Evolutionary conservation across 2,797 vertebrate genomes (phyloP).

Genomic region (Hoplostethus mediterraneus): DNA sequence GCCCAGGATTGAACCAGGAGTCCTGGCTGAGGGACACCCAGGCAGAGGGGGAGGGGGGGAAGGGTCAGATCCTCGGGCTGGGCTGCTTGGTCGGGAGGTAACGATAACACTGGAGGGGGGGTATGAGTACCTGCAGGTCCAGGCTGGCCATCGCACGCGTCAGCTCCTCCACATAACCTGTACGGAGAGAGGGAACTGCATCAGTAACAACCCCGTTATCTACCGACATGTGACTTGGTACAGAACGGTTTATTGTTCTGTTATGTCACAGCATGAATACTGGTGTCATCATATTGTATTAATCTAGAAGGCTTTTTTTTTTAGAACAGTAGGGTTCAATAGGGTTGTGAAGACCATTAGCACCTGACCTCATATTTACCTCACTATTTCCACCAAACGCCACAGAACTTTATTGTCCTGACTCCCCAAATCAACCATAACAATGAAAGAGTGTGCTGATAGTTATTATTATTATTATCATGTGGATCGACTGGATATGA

Average conservation of each 20-base stretch:
- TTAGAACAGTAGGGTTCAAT: neutral
- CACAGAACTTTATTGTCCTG: neutral
- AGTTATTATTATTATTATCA: neutral
- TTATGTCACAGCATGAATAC: neutral
- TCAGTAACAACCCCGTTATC: neutral
- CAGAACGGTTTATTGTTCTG: neutral
- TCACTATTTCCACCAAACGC: slow-evolving; percentile 3
- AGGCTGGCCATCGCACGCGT: slow-evolving; percentile 82
- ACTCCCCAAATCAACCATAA: slow-evolving; percentile 13
- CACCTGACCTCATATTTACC: neutral
- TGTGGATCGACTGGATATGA: neutral
- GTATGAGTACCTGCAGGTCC: slow-evolving; percentile 75
- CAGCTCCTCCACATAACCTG: slow-evolving; percentile 80
- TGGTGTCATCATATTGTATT: neutral
- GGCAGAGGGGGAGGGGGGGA: slow-evolving; percentile 55
- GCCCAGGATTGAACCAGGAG: slow-evolving; percentile 70
- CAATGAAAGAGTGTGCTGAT: slow-evolving; percentile 23
- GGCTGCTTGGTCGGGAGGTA: slow-evolving; percentile 67
- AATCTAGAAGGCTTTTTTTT: neutral
- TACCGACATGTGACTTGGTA: too few species aligned
- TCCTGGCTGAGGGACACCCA: slow-evolving; percentile 68
- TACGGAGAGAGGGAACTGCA: neutral
- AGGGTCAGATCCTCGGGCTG: slow-evolving; percentile 71
- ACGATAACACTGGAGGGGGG: slow-evolving; percentile 67
- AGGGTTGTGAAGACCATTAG: neutral